Percentiles rank a stretch among this genome's conserved stretches.
Conservation (phyloP, 1,140 invertebrate species). For the Phenacoccus solenopsis region DNA sequence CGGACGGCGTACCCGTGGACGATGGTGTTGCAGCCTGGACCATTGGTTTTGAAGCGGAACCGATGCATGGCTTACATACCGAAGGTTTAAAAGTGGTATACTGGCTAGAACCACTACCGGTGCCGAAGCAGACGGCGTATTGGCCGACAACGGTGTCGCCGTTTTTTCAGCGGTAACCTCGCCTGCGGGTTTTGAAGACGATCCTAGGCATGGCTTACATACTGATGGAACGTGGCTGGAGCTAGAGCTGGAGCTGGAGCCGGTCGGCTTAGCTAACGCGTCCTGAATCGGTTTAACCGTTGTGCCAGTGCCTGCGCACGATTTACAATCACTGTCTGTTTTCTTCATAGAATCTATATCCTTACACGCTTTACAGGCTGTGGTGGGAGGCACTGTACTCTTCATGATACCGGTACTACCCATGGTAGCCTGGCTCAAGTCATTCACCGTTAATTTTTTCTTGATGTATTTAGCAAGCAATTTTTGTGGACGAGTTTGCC, state of each 20-base stretch:
- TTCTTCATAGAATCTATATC: neutral
- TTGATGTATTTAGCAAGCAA: neutral
- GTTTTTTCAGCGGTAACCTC: no score
- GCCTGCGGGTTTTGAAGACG: no score
- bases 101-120: neutral
- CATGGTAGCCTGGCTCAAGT: neutral
- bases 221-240: no score
- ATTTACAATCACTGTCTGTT: neutral
- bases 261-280: neutral
- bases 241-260: neutral
- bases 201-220: no score
- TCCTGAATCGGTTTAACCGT: no score
- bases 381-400: neutral
- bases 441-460: neutral
- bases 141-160: neutral
- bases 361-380: no score
- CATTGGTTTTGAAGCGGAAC: neutral
- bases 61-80: neutral
- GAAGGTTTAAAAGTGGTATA: no score
- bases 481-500: neutral
- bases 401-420: neutral
- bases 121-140: neutral
- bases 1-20: no score
- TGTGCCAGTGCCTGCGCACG: neutral
- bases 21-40: no score